These are phyloP conservation scores for Stenichneumon culpator DNA, from an alignment of 2,888 invertebrate genomes.

Conservation along the genomic window DNA sequence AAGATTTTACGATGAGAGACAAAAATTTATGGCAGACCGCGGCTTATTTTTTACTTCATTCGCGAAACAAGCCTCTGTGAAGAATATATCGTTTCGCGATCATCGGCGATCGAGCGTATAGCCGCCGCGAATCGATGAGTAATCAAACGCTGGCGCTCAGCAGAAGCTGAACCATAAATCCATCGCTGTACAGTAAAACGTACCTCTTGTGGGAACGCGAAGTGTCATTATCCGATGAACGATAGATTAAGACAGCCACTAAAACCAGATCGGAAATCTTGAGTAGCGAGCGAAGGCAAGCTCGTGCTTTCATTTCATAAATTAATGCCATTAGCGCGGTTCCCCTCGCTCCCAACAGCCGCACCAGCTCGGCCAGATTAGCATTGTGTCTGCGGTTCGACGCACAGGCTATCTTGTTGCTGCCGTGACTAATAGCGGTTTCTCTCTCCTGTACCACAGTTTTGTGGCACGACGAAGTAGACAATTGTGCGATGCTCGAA, in stretches of 20 bases:
- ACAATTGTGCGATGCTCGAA: not conserved
- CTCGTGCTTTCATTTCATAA: constrained; percentile 33
- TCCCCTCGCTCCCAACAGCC: constrained; percentile 6
- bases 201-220: constrained; percentile 10
- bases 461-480: not conserved
- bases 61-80: not conserved
- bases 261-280: constrained; percentile 18
- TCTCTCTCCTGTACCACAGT: not conserved
- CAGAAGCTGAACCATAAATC: constrained; percentile 20
- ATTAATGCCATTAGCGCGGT: constrained; percentile 39
- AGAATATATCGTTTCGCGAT: not conserved
- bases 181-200: constrained; percentile 5
- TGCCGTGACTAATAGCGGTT: not conserved
- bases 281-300: constrained; percentile 27
- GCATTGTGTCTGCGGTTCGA: constrained; percentile 18
- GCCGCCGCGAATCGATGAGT: too few species aligned
- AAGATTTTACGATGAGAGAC: not conserved
- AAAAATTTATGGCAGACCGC: not conserved
- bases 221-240: constrained; percentile 26
- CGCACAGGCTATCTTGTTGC: constrained; percentile 18
- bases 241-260: constrained; percentile 48
- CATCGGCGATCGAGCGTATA: too few species aligned
- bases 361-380: constrained; percentile 24
- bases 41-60: not conserved
- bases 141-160: not conserved